A percentile compares a stretch with the other conserved stretches of the same genome.
Conservation (phyloP, 2,113 vertebrate genomes). For the Hydrolagus affinis region DNA sequence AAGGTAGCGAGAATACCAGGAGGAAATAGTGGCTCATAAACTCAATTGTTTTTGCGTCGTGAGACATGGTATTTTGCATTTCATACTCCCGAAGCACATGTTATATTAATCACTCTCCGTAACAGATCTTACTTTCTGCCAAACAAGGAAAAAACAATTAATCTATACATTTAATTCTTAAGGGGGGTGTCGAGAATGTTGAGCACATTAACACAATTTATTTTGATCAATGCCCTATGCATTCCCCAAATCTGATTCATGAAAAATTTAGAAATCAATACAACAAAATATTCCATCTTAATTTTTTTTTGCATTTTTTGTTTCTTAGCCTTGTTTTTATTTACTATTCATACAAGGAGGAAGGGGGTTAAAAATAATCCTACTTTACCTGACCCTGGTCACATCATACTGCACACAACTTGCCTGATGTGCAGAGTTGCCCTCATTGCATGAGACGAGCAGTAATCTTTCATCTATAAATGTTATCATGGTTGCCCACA, state of each 20-base stretch:
- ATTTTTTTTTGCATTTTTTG: background rate
- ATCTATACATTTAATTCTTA: background rate
- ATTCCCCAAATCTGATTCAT: background rate
- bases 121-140: background rate
- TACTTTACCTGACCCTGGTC: too few species aligned
- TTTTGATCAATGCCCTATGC: background rate
- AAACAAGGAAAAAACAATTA: background rate
- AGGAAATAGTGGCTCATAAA: background rate
- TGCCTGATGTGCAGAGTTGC: too few species aligned
- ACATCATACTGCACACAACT: too few species aligned
- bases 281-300: background rate
- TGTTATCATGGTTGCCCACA: too few species aligned
- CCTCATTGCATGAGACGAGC: too few species aligned
- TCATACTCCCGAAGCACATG: background rate
- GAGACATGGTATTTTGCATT: background rate
- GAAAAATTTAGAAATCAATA: background rate
- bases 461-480: too few species aligned
- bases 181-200: background rate
- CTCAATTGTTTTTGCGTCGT: background rate
- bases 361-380: background rate
- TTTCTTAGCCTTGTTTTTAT: background rate
- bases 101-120: background rate
- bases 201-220: background rate
- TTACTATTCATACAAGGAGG: background rate
- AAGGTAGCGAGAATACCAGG: background rate